Evolutionary conservation across 2,797 vertebrate genomes (phyloP), one percentile per base, ranked within the genome.

Genomic region (Sebastes nivosus): DNA sequence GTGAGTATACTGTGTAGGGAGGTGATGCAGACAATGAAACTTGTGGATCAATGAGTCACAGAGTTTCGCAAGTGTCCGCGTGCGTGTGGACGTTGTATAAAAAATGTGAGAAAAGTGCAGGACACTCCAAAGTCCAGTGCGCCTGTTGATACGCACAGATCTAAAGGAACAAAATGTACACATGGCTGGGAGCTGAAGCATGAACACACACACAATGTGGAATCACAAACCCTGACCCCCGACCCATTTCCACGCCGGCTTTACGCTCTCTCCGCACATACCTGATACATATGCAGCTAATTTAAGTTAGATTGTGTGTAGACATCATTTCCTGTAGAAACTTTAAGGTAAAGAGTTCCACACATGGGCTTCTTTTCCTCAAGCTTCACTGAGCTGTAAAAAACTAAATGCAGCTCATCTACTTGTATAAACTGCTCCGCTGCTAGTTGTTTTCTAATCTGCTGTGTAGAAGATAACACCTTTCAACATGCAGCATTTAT

Each of bases 121-220:
- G 72, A 57, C 30, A 85, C 75, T 90, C 85, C 82, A 90, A 93
- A 94, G 92, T 92, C 89, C 89, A 89, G 32, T 2, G 67, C 13
- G 67, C 13, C 61, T 87, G 88, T 88, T 89, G 88, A 89, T 87
- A 87, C 83, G 67, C 80, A 80, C 57, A 25, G 64, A 82, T 52
- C 68, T 80, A 87, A 79, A 91, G 66, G 86, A 85, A 88, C 85
- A 91, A 58, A 84, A 89, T 64, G 80, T 89, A 91, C 89, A 88
- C 77, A 83, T 68, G 66, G 80, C 79, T 61, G 32, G 27, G 32
- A 77, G 76, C 34, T 77, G 42, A 54, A 67, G 79, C 68, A 59
- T 68, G 61, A 67, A 60, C 36, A 32, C 29, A 32, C 29, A 72
- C 42, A 46, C 29, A 46, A 27, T 10, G 61, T 72, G 36, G 50